Conservation (phyloP, 2,888 invertebrate genomes). For the Euplexia lucipara region DNA sequence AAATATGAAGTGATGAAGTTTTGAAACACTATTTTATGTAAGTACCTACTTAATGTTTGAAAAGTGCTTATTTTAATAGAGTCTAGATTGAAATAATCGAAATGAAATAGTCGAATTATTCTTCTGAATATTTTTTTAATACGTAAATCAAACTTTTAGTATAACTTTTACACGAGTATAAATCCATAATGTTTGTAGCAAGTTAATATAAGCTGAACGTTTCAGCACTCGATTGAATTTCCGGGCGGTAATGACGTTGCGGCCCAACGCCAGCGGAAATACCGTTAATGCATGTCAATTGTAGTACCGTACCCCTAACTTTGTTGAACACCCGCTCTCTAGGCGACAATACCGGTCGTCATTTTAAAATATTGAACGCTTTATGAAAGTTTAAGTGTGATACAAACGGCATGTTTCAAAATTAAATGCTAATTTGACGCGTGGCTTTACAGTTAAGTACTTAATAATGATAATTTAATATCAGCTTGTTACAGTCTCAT, state of each 20-base stretch:
- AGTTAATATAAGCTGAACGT: conserved; percentile 68
- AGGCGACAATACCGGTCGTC: conserved; percentile 26
- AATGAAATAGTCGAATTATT: no score
- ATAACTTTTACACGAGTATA: background rate
- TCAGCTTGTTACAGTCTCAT: no score
- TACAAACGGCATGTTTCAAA: background rate
- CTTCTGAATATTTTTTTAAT: background rate
- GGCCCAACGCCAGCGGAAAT: conserved; percentile 84
- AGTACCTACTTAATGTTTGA: no score
- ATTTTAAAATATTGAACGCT: conserved; percentile 34
- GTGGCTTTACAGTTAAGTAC: background rate
- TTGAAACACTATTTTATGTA: no score
- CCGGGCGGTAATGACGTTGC: conserved; percentile 85
- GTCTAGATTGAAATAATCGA: no score
- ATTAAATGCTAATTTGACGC: background rate
- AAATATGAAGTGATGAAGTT: no score
- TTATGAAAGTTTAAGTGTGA: background rate
- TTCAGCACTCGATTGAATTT: conserved; percentile 87
- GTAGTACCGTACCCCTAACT: conserved; percentile 84
- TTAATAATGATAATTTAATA: no score
- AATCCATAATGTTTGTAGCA: conserved; percentile 48
- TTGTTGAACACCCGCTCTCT: conserved; percentile 67
- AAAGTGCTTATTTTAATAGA: no score
- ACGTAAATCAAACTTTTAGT: background rate
- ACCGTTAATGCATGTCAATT: conserved; percentile 90